A percentile compares a stretch with the other conserved stretches of the same genome.
These are phyloP conservation scores for Xenopus laevis DNA, from an alignment of 2,113 vertebrate species.

Conservation along the genomic window DNA sequence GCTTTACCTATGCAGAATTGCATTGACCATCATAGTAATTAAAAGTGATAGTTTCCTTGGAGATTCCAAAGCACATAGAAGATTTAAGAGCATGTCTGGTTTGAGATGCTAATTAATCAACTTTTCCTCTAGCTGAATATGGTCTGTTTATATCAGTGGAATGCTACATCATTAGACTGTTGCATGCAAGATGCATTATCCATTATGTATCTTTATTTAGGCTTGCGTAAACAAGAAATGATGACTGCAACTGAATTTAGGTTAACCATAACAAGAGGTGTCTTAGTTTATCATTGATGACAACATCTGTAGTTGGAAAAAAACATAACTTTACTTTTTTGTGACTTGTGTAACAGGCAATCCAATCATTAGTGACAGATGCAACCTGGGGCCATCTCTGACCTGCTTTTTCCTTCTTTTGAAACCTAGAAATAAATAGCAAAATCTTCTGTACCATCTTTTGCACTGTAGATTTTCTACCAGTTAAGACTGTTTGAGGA, in stretches of 20 bases:
- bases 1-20: no score
- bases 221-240: not conserved
- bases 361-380: conserved; percentile 27
- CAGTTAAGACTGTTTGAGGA: conserved; percentile 17
- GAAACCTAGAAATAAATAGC: conserved; percentile 29
- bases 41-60: no score
- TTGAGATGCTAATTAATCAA: no score
- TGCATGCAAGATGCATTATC: no score
- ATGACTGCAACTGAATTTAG: conserved; percentile 4
- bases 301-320: conserved; percentile 17
- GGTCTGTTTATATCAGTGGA: no score
- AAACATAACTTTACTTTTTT: conserved; percentile 18
- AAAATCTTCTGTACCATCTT: conserved; percentile 5
- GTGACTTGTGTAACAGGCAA: conserved; percentile 13
- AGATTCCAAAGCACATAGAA: no score
- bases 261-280: conserved; percentile 9
- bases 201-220: not conserved
- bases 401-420: conserved; percentile 33
- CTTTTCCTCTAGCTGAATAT: no score
- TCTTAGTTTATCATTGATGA: conserved; percentile 23
- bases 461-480: conserved; percentile 19
- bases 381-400: conserved; percentile 25
- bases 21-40: no score
- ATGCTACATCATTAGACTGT: not conserved
- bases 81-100: no score